phyloP scores from a whole-genome alignment of 2,113 vertebrate genomes.

The Condylura cristata region DNA sequence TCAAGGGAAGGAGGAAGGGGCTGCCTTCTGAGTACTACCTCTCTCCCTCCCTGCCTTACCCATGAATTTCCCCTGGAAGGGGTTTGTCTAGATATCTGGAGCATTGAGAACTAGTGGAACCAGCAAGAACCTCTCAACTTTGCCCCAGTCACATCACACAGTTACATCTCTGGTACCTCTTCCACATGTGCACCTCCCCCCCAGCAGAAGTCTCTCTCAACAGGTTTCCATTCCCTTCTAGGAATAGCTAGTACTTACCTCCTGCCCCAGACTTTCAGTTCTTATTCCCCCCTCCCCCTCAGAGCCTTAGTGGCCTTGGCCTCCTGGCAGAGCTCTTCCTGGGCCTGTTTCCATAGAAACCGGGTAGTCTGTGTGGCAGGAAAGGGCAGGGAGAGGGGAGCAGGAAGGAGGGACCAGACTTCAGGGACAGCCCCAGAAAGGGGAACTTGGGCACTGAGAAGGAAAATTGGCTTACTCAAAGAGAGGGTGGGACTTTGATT shows the following conservation, averaged over 20 bases:
- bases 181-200: neutral
- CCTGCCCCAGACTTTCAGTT: slow-evolving; percentile 46
- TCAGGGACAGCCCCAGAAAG: slow-evolving; percentile 48
- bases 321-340: slow-evolving; percentile 75
- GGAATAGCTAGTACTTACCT: slow-evolving; percentile 36
- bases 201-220: neutral
- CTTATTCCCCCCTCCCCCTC: neutral
- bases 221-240: neutral
- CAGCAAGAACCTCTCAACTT: neutral
- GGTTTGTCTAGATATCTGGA: slow-evolving; percentile 25
- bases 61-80: neutral
- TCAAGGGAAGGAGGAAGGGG: neutral
- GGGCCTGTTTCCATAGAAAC: slow-evolving; percentile 80
- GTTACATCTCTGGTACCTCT: neutral
- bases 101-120: neutral
- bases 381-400: slow-evolving; percentile 56
- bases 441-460: neutral
- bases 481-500: neutral
- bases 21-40: neutral
- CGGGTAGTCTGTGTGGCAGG: slow-evolving; percentile 62
- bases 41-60: neutral
- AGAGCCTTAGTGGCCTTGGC: slow-evolving; percentile 73
- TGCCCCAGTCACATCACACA: neutral
- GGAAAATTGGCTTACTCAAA: neutral
- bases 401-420: slow-evolving; percentile 42